Conservation (phyloP, 92 coral and sea anemone genomes). For the Porites evermanni region DNA sequence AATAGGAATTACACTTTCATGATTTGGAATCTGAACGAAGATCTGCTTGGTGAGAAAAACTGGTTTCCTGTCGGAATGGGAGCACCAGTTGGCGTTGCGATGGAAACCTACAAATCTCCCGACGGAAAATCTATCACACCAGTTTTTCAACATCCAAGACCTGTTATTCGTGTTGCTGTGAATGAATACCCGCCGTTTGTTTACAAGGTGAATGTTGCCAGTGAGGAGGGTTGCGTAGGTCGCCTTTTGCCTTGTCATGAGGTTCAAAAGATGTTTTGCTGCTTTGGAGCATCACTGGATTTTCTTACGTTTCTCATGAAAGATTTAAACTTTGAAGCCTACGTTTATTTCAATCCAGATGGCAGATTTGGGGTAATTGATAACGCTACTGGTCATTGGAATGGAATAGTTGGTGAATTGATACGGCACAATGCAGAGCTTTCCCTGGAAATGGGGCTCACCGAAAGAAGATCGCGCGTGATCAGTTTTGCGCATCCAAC, state of each 20-base stretch:
- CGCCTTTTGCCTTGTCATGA: not conserved
- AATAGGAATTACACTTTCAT: not conserved
- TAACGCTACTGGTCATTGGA: slow-evolving; percentile 33
- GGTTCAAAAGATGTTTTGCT: slow-evolving; percentile 38
- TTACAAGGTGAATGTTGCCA: not conserved
- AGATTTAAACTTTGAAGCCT: slow-evolving; percentile 53
- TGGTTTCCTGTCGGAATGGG: slow-evolving; percentile 31
- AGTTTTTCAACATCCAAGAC: not conserved
- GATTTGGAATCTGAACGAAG: slow-evolving; percentile 17
- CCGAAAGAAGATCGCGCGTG: slow-evolving; percentile 34
- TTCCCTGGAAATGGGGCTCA: slow-evolving; percentile 60
- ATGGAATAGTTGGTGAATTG: slow-evolving; percentile 57
- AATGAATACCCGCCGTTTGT: slow-evolving; percentile 29
- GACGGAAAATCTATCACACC: slow-evolving; percentile 11
- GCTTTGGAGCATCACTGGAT: slow-evolving; percentile 60
- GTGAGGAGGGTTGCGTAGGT: not conserved
- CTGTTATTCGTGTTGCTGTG: slow-evolving; percentile 16
- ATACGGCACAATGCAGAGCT: slow-evolving; percentile 48
- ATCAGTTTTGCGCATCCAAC: slow-evolving; percentile 66
- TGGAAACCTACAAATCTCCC: slow-evolving; percentile 17
- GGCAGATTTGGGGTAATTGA: slow-evolving; percentile 48
- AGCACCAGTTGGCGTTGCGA: slow-evolving; percentile 6
- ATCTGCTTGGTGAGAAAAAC: not conserved
- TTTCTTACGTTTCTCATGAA: slow-evolving; percentile 45
- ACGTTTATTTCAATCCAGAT: slow-evolving; percentile 54